These are phyloP conservation scores for Saccostrea echinata DNA, from an alignment of 1,140 invertebrate species.

Conservation along the genomic window DNA sequence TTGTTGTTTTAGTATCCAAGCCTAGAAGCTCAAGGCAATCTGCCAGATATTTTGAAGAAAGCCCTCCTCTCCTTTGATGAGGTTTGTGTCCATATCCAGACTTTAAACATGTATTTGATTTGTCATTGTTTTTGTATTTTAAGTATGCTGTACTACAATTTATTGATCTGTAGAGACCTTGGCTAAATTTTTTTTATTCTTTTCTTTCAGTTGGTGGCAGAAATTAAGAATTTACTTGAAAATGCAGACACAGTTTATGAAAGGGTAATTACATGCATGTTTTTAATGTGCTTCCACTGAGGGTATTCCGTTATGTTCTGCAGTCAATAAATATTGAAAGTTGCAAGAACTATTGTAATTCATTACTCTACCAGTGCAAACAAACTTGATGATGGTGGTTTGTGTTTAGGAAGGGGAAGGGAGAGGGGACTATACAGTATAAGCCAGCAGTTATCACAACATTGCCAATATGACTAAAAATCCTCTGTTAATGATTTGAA, in stretches of 20 bases:
- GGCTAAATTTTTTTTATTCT: neutral
- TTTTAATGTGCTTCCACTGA: too few species aligned
- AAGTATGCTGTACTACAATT: neutral
- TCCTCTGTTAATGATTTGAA: neutral
- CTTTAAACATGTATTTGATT: too few species aligned
- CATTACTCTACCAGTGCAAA: too few species aligned
- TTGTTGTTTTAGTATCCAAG: slow-evolving; percentile 75
- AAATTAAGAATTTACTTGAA: slow-evolving; percentile 76
- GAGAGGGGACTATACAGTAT: too few species aligned
- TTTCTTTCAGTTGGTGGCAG: slow-evolving; percentile 74
- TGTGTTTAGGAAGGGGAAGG: too few species aligned
- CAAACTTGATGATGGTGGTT: too few species aligned
- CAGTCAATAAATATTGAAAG: too few species aligned
- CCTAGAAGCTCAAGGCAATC: slow-evolving; percentile 76
- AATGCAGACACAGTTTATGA: slow-evolving; percentile 76
- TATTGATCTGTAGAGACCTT: neutral
- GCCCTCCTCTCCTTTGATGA: slow-evolving; percentile 66
- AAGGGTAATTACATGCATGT: slow-evolving; percentile 70
- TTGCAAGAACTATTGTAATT: too few species aligned
- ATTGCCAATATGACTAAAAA: too few species aligned
- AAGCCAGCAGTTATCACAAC: too few species aligned
- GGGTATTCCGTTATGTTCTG: too few species aligned
- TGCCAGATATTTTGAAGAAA: slow-evolving; percentile 79
- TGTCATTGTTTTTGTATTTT: too few species aligned
- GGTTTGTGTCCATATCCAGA: neutral